Conservation (phyloP, 2,113 vertebrate species). For the Podarcis raffonei region DNA sequence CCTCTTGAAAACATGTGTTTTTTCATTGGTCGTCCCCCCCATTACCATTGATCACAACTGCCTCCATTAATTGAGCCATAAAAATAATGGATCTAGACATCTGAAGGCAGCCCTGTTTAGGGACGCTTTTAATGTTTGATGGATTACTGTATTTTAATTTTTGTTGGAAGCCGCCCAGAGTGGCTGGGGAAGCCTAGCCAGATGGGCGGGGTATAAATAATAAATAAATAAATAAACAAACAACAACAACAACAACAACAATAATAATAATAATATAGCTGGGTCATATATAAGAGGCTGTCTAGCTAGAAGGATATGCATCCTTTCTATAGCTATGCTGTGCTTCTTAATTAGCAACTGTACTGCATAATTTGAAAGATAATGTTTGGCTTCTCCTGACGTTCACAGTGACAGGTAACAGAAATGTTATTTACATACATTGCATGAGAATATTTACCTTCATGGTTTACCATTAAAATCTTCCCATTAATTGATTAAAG, state of each 20-base stretch:
- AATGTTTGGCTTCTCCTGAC: conserved; percentile 57
- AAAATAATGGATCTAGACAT: background rate
- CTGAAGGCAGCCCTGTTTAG: too few species aligned
- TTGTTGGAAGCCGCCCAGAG: too few species aligned
- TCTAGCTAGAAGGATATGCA: conserved; percentile 54
- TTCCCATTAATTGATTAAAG: conserved; percentile 69
- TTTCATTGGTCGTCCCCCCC: too few species aligned
- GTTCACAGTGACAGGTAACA: conserved; percentile 67
- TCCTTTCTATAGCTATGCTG: conserved; percentile 58
- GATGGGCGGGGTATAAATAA: too few species aligned
- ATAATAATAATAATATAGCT: background rate
- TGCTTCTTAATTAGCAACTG: conserved; percentile 59
- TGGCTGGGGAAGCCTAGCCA: too few species aligned
- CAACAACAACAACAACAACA: too few species aligned
- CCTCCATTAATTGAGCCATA: too few species aligned
- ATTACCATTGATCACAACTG: too few species aligned
- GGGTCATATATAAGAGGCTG: conserved; percentile 47
- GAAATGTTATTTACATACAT: conserved; percentile 72
- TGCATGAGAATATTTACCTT: conserved; percentile 60
- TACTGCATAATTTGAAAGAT: conserved; percentile 57
- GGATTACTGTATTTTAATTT: too few species aligned
- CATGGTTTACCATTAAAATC: conserved; percentile 61
- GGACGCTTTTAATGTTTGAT: too few species aligned
- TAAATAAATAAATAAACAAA: too few species aligned
- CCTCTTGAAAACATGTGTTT: too few species aligned